phyloP scores from a whole-genome alignment of 2,888 invertebrate species.

The Drosophila meridiana region DNA sequence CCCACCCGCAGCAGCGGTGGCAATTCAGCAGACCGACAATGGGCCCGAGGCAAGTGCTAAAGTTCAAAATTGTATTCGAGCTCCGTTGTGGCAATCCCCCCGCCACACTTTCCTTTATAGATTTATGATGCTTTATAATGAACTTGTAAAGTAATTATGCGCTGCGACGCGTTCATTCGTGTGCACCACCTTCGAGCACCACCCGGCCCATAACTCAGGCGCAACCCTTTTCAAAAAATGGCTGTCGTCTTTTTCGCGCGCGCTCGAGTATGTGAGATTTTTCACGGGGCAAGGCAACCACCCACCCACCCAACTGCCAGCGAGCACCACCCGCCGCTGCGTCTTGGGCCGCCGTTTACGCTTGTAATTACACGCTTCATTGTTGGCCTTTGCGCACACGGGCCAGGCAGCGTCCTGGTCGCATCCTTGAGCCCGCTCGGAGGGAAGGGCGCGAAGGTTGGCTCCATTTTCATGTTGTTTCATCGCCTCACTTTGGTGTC shows the following conservation, averaged over 20 bases:
- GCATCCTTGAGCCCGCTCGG: slow-evolving; percentile 39
- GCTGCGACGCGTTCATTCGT: slow-evolving; percentile 57
- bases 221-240: slow-evolving; percentile 78
- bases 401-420: slow-evolving; percentile 20
- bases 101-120: slow-evolving; percentile 63
- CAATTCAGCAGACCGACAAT: slow-evolving; percentile 38
- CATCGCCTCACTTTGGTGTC: slow-evolving; percentile 81
- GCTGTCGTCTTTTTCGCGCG: slow-evolving; percentile 61
- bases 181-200: slow-evolving; percentile 51
- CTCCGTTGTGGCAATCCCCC: neutral
- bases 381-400: slow-evolving; percentile 73
- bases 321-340: slow-evolving; percentile 51
- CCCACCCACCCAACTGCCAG: slow-evolving; percentile 12
- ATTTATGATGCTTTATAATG: slow-evolving; percentile 85
- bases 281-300: slow-evolving; percentile 28
- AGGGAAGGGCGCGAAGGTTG: slow-evolving; percentile 9
- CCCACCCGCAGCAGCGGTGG: slow-evolving; percentile 14
- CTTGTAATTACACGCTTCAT: slow-evolving; percentile 85
- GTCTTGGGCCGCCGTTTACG: slow-evolving; percentile 72
- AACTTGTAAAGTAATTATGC: slow-evolving; percentile 85
- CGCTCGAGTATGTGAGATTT: slow-evolving; percentile 64
- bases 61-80: slow-evolving; percentile 62
- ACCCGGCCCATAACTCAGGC: slow-evolving; percentile 57
- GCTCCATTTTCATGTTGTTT: slow-evolving; percentile 79
- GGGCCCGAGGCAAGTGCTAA: slow-evolving; percentile 64